phyloP scores from a whole-genome alignment of 2,113 vertebrate genomes.

The Neoarius graeffei region DNA sequence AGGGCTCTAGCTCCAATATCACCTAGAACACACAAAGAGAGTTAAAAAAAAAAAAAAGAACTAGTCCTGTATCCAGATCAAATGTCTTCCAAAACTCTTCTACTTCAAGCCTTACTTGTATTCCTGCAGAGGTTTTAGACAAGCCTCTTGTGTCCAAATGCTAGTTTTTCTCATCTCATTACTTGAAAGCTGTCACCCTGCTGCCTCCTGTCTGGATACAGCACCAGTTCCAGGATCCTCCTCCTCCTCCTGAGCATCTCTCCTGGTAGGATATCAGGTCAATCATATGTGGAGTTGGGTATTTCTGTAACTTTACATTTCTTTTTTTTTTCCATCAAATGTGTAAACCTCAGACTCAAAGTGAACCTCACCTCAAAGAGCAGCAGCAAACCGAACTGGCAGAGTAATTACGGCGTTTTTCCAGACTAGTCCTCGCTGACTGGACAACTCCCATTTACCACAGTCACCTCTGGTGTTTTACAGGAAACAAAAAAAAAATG shows the following conservation, averaged over 20 bases:
- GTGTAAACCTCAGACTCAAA: slow-evolving; percentile 67
- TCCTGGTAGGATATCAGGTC: slow-evolving; percentile 34
- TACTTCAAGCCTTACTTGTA: slow-evolving; percentile 54
- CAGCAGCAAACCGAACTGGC: slow-evolving; percentile 34
- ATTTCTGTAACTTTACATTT: slow-evolving; percentile 18
- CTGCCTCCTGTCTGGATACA: slow-evolving; percentile 62
- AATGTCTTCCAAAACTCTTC: slow-evolving; percentile 67
- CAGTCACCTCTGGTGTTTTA: not conserved
- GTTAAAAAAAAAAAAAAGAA: not conserved
- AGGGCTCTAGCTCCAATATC: slow-evolving; percentile 27
- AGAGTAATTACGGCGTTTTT: slow-evolving; percentile 6
- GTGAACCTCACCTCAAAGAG: slow-evolving; percentile 73
- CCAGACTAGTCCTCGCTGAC: slow-evolving; percentile 19
- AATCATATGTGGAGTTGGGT: slow-evolving; percentile 42
- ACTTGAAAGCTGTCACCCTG: slow-evolving; percentile 61
- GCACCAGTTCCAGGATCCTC: slow-evolving; percentile 51
- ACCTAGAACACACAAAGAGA: slow-evolving; percentile 15
- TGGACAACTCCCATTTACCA: slow-evolving; percentile 20
- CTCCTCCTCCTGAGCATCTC: slow-evolving; percentile 7
- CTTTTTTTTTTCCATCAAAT: slow-evolving; percentile 42
- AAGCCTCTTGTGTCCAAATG: slow-evolving; percentile 36
- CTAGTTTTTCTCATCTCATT: slow-evolving; percentile 45
- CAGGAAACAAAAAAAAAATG: not conserved
- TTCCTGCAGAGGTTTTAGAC: slow-evolving; percentile 30
- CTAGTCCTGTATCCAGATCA: slow-evolving; percentile 21